A percentile compares a stretch with the other conserved stretches of the same genome.
Conservation (phyloP, 2,888 invertebrate genomes). For the Amblyjoppa proteus region DNA sequence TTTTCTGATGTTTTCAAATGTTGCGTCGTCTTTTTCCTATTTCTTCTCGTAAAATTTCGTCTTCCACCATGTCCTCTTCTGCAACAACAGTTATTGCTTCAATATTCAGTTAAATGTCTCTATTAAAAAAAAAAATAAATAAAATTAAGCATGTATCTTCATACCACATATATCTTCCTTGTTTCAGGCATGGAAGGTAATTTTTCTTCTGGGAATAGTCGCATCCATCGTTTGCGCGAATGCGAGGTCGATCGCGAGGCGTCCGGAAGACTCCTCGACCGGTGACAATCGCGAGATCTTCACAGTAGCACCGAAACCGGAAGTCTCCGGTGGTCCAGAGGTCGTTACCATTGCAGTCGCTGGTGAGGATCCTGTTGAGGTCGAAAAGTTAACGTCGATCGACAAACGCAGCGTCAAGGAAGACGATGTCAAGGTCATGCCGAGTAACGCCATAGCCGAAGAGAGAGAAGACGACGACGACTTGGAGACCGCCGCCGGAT, state of each 20-base stretch:
- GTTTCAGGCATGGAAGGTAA: conserved; percentile 53
- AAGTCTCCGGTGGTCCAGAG: background rate
- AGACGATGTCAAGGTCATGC: conserved; percentile 25
- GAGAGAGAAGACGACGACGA: conserved; percentile 70
- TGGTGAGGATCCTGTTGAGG: background rate
- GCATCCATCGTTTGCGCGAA: background rate
- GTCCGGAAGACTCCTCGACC: background rate
- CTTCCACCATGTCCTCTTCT: background rate
- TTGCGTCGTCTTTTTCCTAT: background rate
- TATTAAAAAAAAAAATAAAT: too few species aligned
- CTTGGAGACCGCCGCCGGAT: conserved; percentile 82
- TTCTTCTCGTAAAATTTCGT: background rate
- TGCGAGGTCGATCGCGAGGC: conserved; percentile 45
- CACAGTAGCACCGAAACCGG: background rate
- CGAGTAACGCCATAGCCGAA: background rate
- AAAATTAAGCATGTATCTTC: too few species aligned
- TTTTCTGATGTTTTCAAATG: background rate
- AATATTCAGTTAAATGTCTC: background rate
- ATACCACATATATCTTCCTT: background rate
- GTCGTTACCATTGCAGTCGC: background rate
- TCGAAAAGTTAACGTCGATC: conserved; percentile 9
- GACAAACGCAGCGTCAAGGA: conserved; percentile 65
- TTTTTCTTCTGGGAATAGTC: conserved; percentile 29
- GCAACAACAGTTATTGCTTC: background rate
- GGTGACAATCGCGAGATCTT: background rate